Conservation (phyloP, 2,113 vertebrate species). For the Canis aureus region DNA sequence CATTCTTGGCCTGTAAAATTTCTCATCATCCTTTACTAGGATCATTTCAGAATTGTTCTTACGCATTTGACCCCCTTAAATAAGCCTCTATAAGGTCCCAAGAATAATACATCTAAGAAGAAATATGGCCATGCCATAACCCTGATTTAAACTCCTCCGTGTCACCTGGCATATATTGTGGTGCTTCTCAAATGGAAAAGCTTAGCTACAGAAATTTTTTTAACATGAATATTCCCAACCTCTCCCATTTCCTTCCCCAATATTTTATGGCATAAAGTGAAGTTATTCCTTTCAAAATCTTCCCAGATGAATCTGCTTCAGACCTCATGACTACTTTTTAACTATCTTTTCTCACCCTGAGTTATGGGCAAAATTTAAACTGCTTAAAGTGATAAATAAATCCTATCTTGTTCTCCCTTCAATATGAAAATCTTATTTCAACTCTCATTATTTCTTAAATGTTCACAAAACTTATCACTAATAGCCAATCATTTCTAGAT, state of each 20-base stretch:
- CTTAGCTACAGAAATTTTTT: not conserved
- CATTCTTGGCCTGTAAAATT: not conserved
- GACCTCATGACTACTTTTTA: not conserved
- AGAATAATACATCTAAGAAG: not conserved
- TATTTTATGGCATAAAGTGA: not conserved
- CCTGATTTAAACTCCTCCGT: not conserved
- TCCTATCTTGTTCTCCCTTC: not conserved
- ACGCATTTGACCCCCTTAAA: not conserved
- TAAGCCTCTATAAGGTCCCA: not conserved
- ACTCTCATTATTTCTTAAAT: not conserved
- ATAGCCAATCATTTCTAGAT: not conserved
- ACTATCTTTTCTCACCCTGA: not conserved
- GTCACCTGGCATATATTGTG: not conserved
- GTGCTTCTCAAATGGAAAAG: not conserved
- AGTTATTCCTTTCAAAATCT: not conserved
- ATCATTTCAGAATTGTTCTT: not conserved
- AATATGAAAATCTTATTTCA: not conserved
- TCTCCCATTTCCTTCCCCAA: accelerated
- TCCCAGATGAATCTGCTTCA: not conserved
- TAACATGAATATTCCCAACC: not conserved
- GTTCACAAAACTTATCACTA: not conserved
- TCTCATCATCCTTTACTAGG: not conserved
- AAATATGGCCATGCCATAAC: not conserved
- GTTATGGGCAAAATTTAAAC: not conserved
- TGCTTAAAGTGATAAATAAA: not conserved